A percentile compares a stretch with the other conserved stretches of the same genome.
Conservation (phyloP, 1,140 invertebrate species). For the Tetragnatha versicolor region DNA sequence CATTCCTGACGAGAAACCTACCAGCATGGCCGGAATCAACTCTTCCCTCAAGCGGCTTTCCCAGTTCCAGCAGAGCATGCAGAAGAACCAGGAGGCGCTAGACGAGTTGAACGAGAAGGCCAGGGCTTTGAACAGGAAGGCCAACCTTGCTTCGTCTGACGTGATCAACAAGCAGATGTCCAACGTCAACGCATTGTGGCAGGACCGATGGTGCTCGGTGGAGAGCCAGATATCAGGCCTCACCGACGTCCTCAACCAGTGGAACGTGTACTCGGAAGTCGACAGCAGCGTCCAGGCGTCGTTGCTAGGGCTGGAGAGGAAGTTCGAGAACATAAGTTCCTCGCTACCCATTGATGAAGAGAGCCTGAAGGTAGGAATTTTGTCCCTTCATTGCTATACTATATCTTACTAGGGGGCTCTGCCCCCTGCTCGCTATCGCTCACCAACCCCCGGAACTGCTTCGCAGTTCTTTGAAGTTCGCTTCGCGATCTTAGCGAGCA, state of each 20-base stretch:
- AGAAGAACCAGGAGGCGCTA: constrained; percentile 72
- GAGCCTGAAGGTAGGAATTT: constrained; percentile 42
- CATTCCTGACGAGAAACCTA: constrained; percentile 62
- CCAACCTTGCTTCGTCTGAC: constrained; percentile 71
- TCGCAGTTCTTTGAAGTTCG: too few species aligned
- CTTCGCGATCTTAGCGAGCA: too few species aligned
- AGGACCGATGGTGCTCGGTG: constrained; percentile 73
- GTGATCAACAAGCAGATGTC: constrained; percentile 71
- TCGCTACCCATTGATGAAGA: neutral
- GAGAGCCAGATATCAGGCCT: constrained; percentile 72
- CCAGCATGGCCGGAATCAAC: constrained; percentile 73
- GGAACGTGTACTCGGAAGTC: constrained; percentile 69
- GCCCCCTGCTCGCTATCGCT: too few species aligned
- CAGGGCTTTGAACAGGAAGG: constrained; percentile 71
- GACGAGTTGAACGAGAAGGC: constrained; percentile 74
- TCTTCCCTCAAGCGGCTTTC: constrained; percentile 73
- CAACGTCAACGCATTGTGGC: constrained; percentile 77
- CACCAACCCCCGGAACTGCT: too few species aligned
- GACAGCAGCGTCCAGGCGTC: constrained; percentile 45
- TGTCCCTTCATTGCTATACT: too few species aligned
- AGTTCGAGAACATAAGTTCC: constrained; percentile 19
- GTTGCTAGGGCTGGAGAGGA: constrained; percentile 26
- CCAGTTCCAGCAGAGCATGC: constrained; percentile 57
- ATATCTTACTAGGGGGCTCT: too few species aligned
- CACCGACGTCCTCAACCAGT: constrained; percentile 74